phyloP scores from a whole-genome alignment of 2,113 vertebrate genomes.

The Tetrax tetrax region DNA sequence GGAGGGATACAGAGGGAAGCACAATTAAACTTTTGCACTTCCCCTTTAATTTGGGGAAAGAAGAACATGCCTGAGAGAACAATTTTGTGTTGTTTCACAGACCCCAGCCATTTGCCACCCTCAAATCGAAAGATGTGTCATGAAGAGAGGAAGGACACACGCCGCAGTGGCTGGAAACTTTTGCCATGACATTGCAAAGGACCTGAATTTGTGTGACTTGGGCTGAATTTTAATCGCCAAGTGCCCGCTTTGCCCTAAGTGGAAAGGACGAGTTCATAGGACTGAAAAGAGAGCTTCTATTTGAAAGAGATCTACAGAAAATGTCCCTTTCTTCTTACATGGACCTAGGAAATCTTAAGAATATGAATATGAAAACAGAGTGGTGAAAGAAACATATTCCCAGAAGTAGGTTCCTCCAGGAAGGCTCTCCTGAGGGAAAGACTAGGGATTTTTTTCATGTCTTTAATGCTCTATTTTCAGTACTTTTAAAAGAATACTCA shows the following conservation, averaged over 20 bases:
- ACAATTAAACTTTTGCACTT: constrained; percentile 59
- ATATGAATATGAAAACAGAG: neutral
- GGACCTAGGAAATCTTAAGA: neutral
- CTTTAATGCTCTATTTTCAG: neutral
- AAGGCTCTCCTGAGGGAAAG: neutral
- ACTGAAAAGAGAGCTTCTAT: neutral
- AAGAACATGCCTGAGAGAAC: neutral
- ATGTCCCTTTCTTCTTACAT: neutral
- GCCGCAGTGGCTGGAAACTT: neutral
- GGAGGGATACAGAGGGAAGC: constrained; percentile 9
- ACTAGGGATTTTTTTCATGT: neutral
- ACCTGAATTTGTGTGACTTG: neutral
- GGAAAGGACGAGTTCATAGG: neutral
- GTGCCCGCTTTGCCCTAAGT: neutral
- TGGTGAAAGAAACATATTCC: neutral
- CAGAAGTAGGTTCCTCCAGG: neutral
- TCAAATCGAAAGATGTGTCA: neutral
- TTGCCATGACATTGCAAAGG: neutral
- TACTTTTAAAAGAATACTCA: neutral
- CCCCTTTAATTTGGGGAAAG: constrained; percentile 48
- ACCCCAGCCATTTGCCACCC: neutral
- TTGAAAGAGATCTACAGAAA: neutral
- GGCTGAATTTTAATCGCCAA: neutral
- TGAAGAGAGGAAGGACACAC: neutral
- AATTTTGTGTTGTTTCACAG: neutral